These are phyloP conservation scores for Gallinago undulata DNA, from an alignment of 2,113 vertebrate species.

Conservation along the genomic window DNA sequence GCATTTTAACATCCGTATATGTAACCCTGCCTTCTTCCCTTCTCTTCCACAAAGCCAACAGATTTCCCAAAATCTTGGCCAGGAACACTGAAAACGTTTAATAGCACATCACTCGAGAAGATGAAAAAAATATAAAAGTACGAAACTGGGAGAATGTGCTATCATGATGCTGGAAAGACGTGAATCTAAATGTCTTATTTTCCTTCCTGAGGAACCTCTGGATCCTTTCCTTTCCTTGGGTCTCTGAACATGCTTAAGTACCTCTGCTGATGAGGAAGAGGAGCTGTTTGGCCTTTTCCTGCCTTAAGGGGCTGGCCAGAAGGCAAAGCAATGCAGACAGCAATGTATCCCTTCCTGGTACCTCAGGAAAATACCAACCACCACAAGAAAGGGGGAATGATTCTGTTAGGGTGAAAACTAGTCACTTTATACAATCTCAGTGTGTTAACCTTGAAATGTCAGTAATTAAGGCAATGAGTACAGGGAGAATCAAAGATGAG, in stretches of 20 bases:
- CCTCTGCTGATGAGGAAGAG: background rate
- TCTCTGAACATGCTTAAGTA: background rate
- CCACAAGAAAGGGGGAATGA: background rate
- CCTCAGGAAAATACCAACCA: background rate
- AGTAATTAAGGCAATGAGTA: background rate
- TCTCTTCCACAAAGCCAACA: background rate
- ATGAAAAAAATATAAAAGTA: background rate
- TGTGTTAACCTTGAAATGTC: background rate
- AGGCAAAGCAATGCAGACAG: background rate
- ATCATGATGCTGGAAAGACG: background rate
- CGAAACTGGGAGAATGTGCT: background rate
- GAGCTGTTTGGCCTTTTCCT: background rate
- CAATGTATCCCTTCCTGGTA: background rate
- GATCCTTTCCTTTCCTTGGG: no score
- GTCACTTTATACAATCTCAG: background rate
- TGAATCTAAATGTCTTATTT: background rate
- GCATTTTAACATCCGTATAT: background rate
- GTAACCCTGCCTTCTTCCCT: background rate
- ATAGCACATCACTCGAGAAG: background rate
- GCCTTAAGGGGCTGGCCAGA: background rate
- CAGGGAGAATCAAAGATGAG: background rate
- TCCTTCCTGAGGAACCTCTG: background rate
- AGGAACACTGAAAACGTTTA: background rate
- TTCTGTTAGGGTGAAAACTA: background rate
- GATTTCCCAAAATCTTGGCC: background rate